Percentiles rank a stretch among this genome's conserved stretches.
Conservation (phyloP, 2,113 vertebrate species). For the Melanostigma gelatinosum region DNA sequence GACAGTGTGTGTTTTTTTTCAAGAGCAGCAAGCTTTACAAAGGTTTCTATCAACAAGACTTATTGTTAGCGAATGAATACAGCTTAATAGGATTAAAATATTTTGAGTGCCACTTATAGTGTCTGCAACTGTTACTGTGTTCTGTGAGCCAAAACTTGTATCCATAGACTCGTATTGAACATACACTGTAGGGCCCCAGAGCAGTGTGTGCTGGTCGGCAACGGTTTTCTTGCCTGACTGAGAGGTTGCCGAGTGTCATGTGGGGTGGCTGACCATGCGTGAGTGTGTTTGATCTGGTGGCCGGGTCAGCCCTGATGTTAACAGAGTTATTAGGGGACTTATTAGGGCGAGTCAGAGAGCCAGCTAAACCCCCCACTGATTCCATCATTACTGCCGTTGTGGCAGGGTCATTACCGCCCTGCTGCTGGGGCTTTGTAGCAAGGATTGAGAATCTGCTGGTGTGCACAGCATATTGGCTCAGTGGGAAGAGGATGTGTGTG, state of each 20-base stretch:
- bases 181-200: neutral
- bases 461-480: slow-evolving; percentile 49
- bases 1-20: slow-evolving; percentile 22
- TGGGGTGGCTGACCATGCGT: slow-evolving; percentile 51
- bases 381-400: slow-evolving; percentile 78
- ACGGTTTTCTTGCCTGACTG: slow-evolving; percentile 34
- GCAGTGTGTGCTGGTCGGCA: slow-evolving; percentile 29
- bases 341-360: slow-evolving; percentile 78
- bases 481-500: slow-evolving; percentile 34
- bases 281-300: slow-evolving; percentile 72
- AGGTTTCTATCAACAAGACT: slow-evolving; percentile 52
- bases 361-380: slow-evolving; percentile 76
- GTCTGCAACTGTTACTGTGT: slow-evolving; percentile 2
- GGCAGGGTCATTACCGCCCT: slow-evolving; percentile 76
- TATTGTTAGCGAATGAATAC: slow-evolving; percentile 60
- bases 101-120: slow-evolving; percentile 40
- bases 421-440: slow-evolving; percentile 76
- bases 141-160: slow-evolving; percentile 18
- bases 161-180: neutral
- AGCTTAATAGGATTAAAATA: slow-evolving; percentile 66
- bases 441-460: slow-evolving; percentile 70
- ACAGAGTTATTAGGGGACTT: slow-evolving; percentile 82
- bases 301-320: slow-evolving; percentile 76
- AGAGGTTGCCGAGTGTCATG: slow-evolving; percentile 49
- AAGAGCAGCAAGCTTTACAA: slow-evolving; percentile 56